phyloP scores from a whole-genome alignment of 2,797 vertebrate species.

The Anguilla marmorata region DNA sequence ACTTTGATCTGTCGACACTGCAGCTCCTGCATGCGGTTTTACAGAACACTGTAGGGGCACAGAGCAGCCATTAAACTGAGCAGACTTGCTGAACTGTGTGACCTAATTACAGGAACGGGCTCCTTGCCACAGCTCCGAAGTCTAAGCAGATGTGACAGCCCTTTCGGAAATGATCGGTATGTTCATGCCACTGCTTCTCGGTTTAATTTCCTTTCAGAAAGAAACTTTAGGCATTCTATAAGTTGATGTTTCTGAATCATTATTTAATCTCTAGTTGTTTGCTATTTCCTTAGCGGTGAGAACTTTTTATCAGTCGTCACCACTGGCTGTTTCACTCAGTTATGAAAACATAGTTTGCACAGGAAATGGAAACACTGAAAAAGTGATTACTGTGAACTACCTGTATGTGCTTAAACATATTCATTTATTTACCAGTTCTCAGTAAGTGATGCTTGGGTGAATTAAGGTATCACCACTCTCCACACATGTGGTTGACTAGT shows the following conservation, averaged over 20 bases:
- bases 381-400: not conserved
- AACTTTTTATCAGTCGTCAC: not conserved
- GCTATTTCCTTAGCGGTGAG: not conserved
- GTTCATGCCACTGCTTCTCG: not conserved
- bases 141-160: not conserved
- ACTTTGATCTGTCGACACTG: not conserved
- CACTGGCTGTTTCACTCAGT: not conserved
- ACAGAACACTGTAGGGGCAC: not conserved
- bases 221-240: not conserved
- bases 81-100: not conserved
- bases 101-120: conserved; percentile 3
- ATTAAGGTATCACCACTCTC: not conserved
- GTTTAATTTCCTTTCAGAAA: conserved; percentile 3
- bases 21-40: not conserved
- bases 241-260: not conserved
- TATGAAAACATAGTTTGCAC: not conserved
- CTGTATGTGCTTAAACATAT: not conserved
- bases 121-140: not conserved
- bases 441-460: not conserved
- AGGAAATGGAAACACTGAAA: not conserved
- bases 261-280: not conserved
- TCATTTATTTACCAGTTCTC: not conserved
- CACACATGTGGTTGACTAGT: not conserved
- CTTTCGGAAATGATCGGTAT: not conserved
- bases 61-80: not conserved